Conservation (phyloP, 2,797 vertebrate genomes). For the Gobio occitaniae region DNA sequence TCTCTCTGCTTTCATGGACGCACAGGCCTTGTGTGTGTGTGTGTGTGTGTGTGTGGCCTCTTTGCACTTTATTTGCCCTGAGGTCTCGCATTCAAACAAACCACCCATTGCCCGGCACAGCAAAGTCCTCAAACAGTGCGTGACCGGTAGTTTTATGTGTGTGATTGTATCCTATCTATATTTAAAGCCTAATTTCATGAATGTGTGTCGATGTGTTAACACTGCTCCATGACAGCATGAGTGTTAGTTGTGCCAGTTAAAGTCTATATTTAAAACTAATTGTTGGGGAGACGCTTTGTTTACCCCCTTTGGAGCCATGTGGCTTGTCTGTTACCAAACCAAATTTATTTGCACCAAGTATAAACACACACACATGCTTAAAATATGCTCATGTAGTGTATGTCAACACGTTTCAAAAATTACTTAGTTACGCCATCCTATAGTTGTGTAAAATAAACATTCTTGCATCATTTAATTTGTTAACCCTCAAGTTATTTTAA, state of each 20-base stretch:
- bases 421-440: neutral
- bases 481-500: neutral
- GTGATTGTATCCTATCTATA: slow-evolving; percentile 43
- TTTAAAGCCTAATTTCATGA: slow-evolving; percentile 59
- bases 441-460: neutral
- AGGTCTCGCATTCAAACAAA: slow-evolving; percentile 50
- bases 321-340: slow-evolving; percentile 58
- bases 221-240: slow-evolving; percentile 9
- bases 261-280: slow-evolving; percentile 69
- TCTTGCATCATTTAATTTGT: slow-evolving; percentile 10
- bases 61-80: slow-evolving; percentile 47
- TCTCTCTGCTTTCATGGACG: slow-evolving; percentile 33
- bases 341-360: slow-evolving; percentile 42
- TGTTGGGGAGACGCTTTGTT: slow-evolving; percentile 68
- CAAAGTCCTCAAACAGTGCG: slow-evolving; percentile 41
- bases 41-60: slow-evolving; percentile 36
- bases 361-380: slow-evolving; percentile 36
- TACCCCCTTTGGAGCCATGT: slow-evolving; percentile 65
- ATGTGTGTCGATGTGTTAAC: slow-evolving; percentile 40
- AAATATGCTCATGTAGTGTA: slow-evolving; percentile 44
- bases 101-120: slow-evolving; percentile 51
- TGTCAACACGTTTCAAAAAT: neutral
- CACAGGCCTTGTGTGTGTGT: neutral
- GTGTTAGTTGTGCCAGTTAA: slow-evolving; percentile 36
- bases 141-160: slow-evolving; percentile 49